Percentiles rank a stretch among this genome's conserved stretches.
Conservation (phyloP, 2,113 vertebrate species). For the Hippocampus barbouri region DNA sequence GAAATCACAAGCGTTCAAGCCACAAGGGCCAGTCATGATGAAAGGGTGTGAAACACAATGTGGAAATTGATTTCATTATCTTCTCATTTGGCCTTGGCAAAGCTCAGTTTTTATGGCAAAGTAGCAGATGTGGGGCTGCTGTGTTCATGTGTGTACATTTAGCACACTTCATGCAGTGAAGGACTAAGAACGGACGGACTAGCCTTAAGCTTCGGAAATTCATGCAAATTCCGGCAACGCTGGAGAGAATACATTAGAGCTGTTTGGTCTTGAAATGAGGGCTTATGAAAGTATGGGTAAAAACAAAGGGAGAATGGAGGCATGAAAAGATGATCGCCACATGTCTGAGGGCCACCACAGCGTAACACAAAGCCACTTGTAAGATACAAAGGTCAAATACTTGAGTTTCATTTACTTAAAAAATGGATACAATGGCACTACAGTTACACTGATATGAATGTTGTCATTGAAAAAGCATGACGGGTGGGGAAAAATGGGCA, state of each 20-base stretch:
- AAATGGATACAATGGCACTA: conserved; percentile 51
- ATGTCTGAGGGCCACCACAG: conserved; percentile 35
- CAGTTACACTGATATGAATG: conserved; percentile 56
- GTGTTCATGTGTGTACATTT: conserved; percentile 59
- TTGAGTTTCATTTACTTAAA: conserved; percentile 68
- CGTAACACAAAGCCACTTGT: conserved; percentile 59
- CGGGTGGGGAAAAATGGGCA: conserved; percentile 41
- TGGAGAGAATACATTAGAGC: conserved; percentile 54
- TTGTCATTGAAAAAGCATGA: conserved; percentile 54
- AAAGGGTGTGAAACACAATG: conserved; percentile 79
- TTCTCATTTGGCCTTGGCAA: conserved; percentile 61
- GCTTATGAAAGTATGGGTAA: conserved; percentile 33
- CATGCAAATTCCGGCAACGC: conserved; percentile 58
- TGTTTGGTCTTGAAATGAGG: conserved; percentile 44
- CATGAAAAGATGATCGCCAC: conserved; percentile 26
- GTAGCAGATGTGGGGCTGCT: conserved; percentile 28
- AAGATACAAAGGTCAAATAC: conserved; percentile 69
- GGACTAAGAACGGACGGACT: conserved; percentile 35
- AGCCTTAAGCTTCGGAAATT: conserved; percentile 58
- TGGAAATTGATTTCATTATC: conserved; percentile 78
- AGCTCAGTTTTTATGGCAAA: conserved; percentile 56
- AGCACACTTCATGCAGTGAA: conserved; percentile 55
- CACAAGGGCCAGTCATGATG: conserved; percentile 69
- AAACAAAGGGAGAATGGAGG: conserved; percentile 13
- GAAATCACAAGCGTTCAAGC: conserved; percentile 75